Evolutionary conservation across 2,113 vertebrate genomes (phyloP).

Genomic region (Boleophthalmus pectinirostris): DNA sequence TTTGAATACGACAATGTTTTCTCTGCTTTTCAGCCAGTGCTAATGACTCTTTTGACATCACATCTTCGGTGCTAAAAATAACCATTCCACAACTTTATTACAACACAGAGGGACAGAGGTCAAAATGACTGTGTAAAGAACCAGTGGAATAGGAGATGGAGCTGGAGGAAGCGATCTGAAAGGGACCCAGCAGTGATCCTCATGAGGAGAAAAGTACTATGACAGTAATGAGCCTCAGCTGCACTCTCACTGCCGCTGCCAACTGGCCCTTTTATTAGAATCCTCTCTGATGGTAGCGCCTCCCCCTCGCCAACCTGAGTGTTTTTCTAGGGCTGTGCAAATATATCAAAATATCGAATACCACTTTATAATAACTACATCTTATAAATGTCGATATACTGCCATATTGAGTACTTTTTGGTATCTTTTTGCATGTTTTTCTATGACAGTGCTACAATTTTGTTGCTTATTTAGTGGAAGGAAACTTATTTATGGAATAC

Average conservation of each 20-base stretch:
- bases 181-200: constrained; percentile 31
- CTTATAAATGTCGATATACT: no score
- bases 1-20: constrained; percentile 22
- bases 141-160: constrained; percentile 31
- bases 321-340: no score
- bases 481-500: no score
- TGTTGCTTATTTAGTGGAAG: no score
- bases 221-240: constrained; percentile 63
- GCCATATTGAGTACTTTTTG: no score
- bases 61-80: constrained; percentile 33
- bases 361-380: no score
- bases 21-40: constrained; percentile 18
- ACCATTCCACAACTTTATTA: background rate
- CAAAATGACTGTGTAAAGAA: constrained; percentile 18
- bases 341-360: no score
- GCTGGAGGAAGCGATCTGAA: constrained; percentile 26
- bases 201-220: constrained; percentile 54
- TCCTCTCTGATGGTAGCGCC: constrained; percentile 14
- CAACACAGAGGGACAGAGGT: constrained; percentile 19
- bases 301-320: background rate
- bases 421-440: no score
- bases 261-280: constrained; percentile 35
- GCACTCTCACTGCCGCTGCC: constrained; percentile 24
- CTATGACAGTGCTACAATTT: no score
- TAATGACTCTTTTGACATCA: constrained; percentile 35